Base-by-base conservation (phyloP, 2,888 invertebrate species). In the Thalpophila matura region DNA sequence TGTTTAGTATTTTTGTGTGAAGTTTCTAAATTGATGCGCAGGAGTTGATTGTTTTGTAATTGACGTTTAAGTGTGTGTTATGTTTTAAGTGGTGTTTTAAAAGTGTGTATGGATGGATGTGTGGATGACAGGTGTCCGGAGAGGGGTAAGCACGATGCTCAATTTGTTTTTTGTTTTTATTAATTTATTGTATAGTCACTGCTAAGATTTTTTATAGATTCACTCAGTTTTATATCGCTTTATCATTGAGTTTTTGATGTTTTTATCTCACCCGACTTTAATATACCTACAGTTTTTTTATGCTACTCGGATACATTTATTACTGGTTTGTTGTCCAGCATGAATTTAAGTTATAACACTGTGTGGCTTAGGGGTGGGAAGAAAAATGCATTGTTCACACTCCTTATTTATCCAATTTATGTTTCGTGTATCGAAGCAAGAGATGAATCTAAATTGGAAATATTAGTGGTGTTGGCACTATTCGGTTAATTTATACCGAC, bases 21-120 rank as follows among this genome's bases (percentile, higher is more conserved):
- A 12, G 18, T 22, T 26, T 10, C 6, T 14, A 14, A 16, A n/a
- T 31, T n/a, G 29, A 22, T 42, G 38, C 33, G 26, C 22, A 38
- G 9, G 37, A 46, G 27, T 64, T 33, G 47, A 22, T 53, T 62
- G 38, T 45, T 37, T 18, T 43, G 16, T 49, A 5, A 5, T 40
- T n/a, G 42, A 37, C 29, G 9, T 58, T 42, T 18, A 27, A 16
- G 16, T 58, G 43, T 40, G 12, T 20, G 47, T 71, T 49, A 67
- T 66, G 61, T 66, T 70, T 35, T 70, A 37, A 58, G 59, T 57
- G 35, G 54, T 57, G 20, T 49, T 49, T 29, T 60, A 33, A 7
- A 35, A 51, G 47, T 56, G 33, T 71, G 71, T 59, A 43, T 71
- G 71, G 18, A 71, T 71, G 71, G 71, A 66, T 71, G 61, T 66